Percentiles rank a stretch among this genome's conserved stretches.
Conservation (phyloP, 1,140 invertebrate species). For the Heliothis virescens region DNA sequence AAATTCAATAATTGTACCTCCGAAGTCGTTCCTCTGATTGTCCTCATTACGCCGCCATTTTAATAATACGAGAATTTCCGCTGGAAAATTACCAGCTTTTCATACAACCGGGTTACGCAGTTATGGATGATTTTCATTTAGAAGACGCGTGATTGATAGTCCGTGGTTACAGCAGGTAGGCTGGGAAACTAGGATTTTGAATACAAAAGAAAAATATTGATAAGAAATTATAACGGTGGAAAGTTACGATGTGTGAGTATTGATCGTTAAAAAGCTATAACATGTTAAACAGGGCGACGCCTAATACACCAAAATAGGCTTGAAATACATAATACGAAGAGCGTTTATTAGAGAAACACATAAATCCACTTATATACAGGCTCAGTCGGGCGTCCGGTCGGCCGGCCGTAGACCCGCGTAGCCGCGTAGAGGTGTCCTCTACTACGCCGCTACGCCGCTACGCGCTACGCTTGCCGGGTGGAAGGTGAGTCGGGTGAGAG, state of each 20-base stretch:
- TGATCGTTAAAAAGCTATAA: too few relatives aligned
- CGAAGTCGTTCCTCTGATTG: constrained; percentile 20
- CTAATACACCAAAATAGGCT: neutral
- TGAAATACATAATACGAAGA: constrained; percentile 8
- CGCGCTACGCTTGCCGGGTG: constrained; percentile 45
- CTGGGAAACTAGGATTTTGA: too few relatives aligned
- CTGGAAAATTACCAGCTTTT: constrained; percentile 15
- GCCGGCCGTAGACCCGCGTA: constrained; percentile 52
- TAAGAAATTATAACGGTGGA: too few relatives aligned
- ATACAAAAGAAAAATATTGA: too few relatives aligned
- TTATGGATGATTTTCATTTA: neutral
- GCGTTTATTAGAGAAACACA: neutral
- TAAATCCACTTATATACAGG: constrained; percentile 2
- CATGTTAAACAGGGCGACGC: neutral
- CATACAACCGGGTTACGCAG: neutral
- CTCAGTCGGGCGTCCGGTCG: constrained; percentile 43
- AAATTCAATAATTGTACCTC: constrained; percentile 3
- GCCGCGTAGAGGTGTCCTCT: constrained; percentile 5
- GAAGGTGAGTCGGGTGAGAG: constrained; percentile 40
- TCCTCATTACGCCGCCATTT: constrained; percentile 9
- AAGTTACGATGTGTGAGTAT: too few relatives aligned
- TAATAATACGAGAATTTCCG: constrained; percentile 25
- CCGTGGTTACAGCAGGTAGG: neutral
- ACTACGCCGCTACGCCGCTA: constrained; percentile 25
- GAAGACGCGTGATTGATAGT: neutral